Evolutionary conservation across 1,140 invertebrate genomes (phyloP), one percentile per base, ranked within the genome.

Genomic region (Limonius californicus): DNA sequence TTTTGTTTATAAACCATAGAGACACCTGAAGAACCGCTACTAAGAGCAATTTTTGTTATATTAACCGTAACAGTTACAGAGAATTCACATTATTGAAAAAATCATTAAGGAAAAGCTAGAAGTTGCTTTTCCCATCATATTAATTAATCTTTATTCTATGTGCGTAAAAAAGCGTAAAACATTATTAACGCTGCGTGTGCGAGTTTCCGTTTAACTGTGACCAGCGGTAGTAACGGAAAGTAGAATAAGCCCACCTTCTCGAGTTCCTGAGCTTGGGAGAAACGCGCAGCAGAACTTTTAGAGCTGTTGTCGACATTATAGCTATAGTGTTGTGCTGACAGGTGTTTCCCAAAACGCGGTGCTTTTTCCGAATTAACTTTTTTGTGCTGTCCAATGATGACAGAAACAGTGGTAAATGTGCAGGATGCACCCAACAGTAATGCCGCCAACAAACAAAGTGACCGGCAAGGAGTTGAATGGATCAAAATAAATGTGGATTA

Each of bases 361-460:
- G 45, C 45, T 18, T 50, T 50, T 50, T 50, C 42, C 4, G 12
- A 50, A 19, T 50, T 50, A 11, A 19, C 8, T 6, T 19, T 50
- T 18, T n/a, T 7, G 20, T 50, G 16, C 45, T 50, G 45, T 50
- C 39, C 21, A 65, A 85, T 85, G 82, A 85, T 85, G 80, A 84
- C 84, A 71, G 85, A 86, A 79, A 85, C 85, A 64, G 84, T 86
- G 64, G 82, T 86, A 62, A 85, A 80, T 67, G 82, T 85, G 66
- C 83, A 83, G 69, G 75, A 79, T 47, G 73, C 75, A 27, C 73
- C 76, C 45, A 77, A 77, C 62, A 83, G 82, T 71, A 80, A 81
- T 72, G 76, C 80, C 59, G 78, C 81, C 50, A 59, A 70, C 18
- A 72, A 72, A 47, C 74, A 78, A 70, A 68, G 67, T 9, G 81